Percentiles rank a stretch among this genome's conserved stretches.
These are phyloP conservation scores for Arenaria interpres DNA, from an alignment of 2,113 vertebrate genomes.

Conservation along the genomic window DNA sequence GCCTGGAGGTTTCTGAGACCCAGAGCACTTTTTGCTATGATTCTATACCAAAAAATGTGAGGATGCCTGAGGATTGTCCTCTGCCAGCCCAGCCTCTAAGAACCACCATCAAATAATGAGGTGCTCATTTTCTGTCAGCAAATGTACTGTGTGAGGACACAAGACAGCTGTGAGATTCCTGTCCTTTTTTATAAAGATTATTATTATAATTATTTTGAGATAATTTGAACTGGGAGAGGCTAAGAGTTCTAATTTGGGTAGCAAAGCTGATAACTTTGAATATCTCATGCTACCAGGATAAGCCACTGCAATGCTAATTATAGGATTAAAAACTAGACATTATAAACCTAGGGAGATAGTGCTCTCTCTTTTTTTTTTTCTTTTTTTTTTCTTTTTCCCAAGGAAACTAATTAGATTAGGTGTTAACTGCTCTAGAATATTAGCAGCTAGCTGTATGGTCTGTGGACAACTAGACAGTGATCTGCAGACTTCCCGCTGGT, in stretches of 20 bases:
- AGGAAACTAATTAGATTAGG: slow-evolving; percentile 38
- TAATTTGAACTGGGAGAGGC: neutral
- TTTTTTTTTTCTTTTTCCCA: neutral
- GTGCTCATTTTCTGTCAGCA: neutral
- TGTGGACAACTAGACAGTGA: neutral
- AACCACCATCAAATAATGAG: neutral
- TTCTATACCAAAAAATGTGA: neutral
- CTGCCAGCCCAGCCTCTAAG: neutral
- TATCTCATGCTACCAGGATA: slow-evolving; percentile 17
- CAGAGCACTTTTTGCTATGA: neutral
- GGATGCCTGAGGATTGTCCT: neutral
- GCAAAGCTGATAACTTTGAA: slow-evolving; percentile 16
- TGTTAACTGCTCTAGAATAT: neutral
- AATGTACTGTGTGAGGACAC: neutral
- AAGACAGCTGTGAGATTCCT: neutral
- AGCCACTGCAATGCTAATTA: slow-evolving; percentile 32
- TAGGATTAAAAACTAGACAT: slow-evolving; percentile 16
- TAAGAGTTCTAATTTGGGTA: slow-evolving; percentile 21
- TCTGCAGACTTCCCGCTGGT: neutral
- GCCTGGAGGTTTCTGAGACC: neutral
- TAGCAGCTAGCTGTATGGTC: neutral
- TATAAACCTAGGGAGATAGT: neutral
- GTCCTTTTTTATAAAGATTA: neutral
- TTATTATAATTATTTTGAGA: neutral
- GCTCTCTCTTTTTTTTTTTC: neutral